phyloP scores from a whole-genome alignment of 2,888 invertebrate species.

The Octonoba sinensis region DNA sequence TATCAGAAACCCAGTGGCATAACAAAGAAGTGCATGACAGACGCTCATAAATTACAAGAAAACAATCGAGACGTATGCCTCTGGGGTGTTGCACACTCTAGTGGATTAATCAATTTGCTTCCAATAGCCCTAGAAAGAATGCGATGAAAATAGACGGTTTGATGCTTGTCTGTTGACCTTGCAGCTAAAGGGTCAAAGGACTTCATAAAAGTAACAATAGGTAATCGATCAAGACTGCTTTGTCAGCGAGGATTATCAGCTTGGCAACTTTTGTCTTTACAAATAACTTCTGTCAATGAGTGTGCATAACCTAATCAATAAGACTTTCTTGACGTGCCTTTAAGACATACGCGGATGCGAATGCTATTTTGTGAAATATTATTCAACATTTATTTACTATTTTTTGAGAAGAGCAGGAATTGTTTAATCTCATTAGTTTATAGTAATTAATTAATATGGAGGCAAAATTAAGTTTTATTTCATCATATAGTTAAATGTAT shows the following conservation, averaged over 20 bases:
- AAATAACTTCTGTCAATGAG: conserved; percentile 12
- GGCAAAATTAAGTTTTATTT: too few species aligned
- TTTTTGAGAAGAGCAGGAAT: too few species aligned
- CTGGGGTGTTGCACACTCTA: conserved; percentile 16
- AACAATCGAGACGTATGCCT: conserved; percentile 17
- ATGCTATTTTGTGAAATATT: too few species aligned
- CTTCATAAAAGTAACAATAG: conserved; percentile 25
- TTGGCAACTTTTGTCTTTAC: conserved; percentile 18
- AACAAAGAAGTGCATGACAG: conserved; percentile 25
- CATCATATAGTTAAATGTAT: too few species aligned
- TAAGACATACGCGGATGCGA: too few species aligned
- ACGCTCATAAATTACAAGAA: conserved; percentile 40
- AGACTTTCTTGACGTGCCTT: neutral
- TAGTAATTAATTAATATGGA: too few species aligned
- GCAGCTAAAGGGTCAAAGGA: conserved; percentile 14
- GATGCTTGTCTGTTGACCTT: conserved; percentile 36
- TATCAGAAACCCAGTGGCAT: too few species aligned
- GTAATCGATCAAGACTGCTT: conserved; percentile 40
- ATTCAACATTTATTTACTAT: too few species aligned
- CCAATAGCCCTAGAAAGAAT: conserved; percentile 29
- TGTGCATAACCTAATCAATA: neutral
- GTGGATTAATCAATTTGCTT: conserved; percentile 46
- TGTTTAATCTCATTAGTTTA: too few species aligned
- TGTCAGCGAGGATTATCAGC: conserved; percentile 20
- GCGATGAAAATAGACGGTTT: conserved; percentile 30